Evolutionary conservation across 2,113 vertebrate species (phyloP).

Genomic region (Ictalurus furcatus): DNA sequence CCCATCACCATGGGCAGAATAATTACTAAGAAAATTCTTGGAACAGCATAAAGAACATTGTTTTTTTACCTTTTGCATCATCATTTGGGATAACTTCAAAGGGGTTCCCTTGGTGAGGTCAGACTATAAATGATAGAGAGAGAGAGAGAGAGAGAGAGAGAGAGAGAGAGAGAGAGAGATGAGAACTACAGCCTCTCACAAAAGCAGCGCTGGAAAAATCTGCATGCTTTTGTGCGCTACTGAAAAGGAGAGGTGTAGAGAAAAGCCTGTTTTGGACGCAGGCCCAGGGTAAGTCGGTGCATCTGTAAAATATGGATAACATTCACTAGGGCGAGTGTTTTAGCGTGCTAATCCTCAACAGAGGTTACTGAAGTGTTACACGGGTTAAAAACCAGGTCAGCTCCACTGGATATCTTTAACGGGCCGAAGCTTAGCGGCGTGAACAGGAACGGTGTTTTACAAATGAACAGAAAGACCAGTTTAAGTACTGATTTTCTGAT

Average conservation of each 20-base stretch:
- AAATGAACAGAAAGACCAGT: neutral
- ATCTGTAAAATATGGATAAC: neutral
- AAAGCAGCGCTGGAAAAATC: slow-evolving; percentile 29
- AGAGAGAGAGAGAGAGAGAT: neutral
- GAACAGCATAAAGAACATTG: neutral
- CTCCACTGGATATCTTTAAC: neutral
- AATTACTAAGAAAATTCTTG: neutral
- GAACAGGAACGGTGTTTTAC: neutral
- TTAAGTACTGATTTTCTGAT: neutral
- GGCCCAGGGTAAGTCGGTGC: neutral
- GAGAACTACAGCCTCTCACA: slow-evolving; percentile 23
- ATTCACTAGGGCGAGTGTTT: neutral
- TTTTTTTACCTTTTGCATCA: slow-evolving; percentile 58
- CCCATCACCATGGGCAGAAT: neutral
- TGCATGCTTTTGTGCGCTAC: slow-evolving; percentile 30
- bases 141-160: neutral
- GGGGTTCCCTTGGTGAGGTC: slow-evolving; percentile 24
- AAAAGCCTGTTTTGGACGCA: neutral
- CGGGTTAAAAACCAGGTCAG: neutral
- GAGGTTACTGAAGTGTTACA: slow-evolving; percentile 20
- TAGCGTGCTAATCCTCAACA: neutral
- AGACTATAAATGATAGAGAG: slow-evolving; percentile 1
- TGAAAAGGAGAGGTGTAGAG: slow-evolving; percentile 1
- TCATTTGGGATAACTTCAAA: slow-evolving; percentile 47
- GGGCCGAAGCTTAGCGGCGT: neutral